A percentile compares a stretch with the other conserved stretches of the same genome.
Conservation (phyloP, 1,140 invertebrate genomes). For the Condylostylus longicornis region DNA sequence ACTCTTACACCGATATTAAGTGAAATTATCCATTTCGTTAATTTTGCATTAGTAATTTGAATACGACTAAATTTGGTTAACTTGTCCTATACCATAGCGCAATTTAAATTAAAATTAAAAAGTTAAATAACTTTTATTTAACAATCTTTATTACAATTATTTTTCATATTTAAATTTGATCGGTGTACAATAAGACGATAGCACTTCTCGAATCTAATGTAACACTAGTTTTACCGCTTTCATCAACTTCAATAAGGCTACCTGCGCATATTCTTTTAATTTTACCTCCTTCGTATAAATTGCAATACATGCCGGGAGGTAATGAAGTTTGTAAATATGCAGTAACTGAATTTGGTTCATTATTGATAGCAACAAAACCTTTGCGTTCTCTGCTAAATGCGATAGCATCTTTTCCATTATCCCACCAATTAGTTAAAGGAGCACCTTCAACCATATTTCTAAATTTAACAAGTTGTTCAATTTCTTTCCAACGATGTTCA, state of each 20-base stretch:
- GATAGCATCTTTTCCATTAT: constrained; percentile 60
- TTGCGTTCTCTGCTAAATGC: constrained; percentile 55
- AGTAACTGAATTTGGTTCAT: constrained; percentile 40
- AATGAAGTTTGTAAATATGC: constrained; percentile 50
- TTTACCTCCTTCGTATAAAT: constrained; percentile 63
- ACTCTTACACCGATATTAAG: too few species aligned
- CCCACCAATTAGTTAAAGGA: constrained; percentile 53
- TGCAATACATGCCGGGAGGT: constrained; percentile 66
- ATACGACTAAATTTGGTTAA: too few species aligned
- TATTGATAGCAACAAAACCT: constrained; percentile 63
- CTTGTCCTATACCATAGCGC: too few species aligned
- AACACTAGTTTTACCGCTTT: constrained; percentile 44
- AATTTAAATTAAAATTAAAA: too few species aligned
- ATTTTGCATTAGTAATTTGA: too few species aligned
- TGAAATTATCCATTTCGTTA: too few species aligned
- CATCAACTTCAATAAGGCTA: constrained; percentile 47
- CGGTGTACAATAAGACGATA: too few species aligned
- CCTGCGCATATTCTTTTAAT: constrained; percentile 50
- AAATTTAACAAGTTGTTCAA: constrained; percentile 73
- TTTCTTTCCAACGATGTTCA: constrained; percentile 78
- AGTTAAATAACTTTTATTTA: too few species aligned
- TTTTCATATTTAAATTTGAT: too few species aligned
- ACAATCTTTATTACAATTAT: too few species aligned
- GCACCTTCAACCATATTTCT: constrained; percentile 47
- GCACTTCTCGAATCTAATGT: too few species aligned